These are phyloP conservation scores for Eupithecia inturbata DNA, from an alignment of 2,888 invertebrate genomes.

Conservation along the genomic window DNA sequence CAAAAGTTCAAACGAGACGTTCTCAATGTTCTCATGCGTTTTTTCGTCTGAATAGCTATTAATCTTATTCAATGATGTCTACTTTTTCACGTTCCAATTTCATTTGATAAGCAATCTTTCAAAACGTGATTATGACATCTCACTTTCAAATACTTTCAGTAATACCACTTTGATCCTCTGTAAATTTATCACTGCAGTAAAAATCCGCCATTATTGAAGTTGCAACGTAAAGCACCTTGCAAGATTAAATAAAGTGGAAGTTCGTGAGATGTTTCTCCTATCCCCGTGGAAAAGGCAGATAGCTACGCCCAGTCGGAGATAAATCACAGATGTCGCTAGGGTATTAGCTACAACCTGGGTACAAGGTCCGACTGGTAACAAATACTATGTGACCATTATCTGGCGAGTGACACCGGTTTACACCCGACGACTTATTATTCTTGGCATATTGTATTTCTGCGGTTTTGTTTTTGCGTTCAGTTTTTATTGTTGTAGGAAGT, in stretches of 20 bases:
- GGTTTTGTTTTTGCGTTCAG: conserved; percentile 14
- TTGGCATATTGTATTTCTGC: conserved; percentile 28
- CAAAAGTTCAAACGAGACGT: conserved; percentile 42
- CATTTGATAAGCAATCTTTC: neutral
- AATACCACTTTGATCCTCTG: neutral
- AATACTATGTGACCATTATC: conserved; percentile 41
- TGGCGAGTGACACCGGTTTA: conserved; percentile 34
- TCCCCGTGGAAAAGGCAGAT: conserved; percentile 28
- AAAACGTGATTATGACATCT: neutral
- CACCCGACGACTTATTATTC: conserved; percentile 37
- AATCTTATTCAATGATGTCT: conserved; percentile 40
- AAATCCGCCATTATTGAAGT: conserved; percentile 11
- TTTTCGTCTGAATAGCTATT: conserved; percentile 35
- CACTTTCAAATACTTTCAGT: neutral
- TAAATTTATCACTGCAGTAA: conserved; percentile 11
- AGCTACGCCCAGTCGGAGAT: conserved; percentile 37
- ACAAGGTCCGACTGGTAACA: conserved; percentile 46
- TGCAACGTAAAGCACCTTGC: conserved; percentile 12
- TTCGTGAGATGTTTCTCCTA: conserved; percentile 17
- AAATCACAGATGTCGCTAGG: conserved; percentile 50
- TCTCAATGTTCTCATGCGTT: conserved; percentile 32
- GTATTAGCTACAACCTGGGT: conserved; percentile 43
- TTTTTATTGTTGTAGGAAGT: conserved; percentile 14
- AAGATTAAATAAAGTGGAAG: conserved; percentile 10
- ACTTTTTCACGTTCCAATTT: neutral